A percentile compares a stretch with the other conserved stretches of the same genome.
Conservation (phyloP, 2,797 vertebrate species). For the Selene dorsalis region DNA sequence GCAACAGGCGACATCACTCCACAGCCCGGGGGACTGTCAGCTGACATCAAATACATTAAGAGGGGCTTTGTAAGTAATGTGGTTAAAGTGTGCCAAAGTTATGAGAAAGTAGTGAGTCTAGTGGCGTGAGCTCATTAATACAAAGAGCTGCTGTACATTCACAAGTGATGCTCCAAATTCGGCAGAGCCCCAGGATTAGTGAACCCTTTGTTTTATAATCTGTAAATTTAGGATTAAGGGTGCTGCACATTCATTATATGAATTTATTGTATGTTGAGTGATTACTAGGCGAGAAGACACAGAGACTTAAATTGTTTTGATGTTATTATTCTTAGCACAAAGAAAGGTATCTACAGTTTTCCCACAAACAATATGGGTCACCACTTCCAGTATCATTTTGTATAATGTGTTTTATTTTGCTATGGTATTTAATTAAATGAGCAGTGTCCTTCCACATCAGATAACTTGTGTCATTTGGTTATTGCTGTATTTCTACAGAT, state of each 20-base stretch:
- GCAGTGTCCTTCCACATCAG: background rate
- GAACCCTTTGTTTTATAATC: constrained; percentile 56
- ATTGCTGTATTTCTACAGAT: background rate
- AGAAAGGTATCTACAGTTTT: constrained; percentile 5
- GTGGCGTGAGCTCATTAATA: constrained; percentile 40
- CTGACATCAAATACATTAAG: constrained; percentile 49
- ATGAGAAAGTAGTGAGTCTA: constrained; percentile 36
- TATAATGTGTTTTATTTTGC: constrained; percentile 2
- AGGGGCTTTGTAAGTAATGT: constrained; percentile 31
- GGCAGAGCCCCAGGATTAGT: constrained; percentile 48
- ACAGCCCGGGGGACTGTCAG: constrained; percentile 19
- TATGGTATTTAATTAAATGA: background rate
- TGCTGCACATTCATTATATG: constrained; percentile 28
- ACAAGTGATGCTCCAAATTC: constrained; percentile 52
- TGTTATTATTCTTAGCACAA: constrained; percentile 12
- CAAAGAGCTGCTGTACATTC: constrained; percentile 49
- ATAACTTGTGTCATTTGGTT: no score
- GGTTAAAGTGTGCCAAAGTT: constrained; percentile 18
- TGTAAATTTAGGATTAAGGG: constrained; percentile 52
- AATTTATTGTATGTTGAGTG: constrained; percentile 30
- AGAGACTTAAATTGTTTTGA: constrained; percentile 26
- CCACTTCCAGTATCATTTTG: background rate
- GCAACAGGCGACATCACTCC: constrained; percentile 32
- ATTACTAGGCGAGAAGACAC: constrained; percentile 36
- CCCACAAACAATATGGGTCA: background rate